phyloP scores from a whole-genome alignment of 2,113 vertebrate species.

The Eidolon helvum region DNA sequence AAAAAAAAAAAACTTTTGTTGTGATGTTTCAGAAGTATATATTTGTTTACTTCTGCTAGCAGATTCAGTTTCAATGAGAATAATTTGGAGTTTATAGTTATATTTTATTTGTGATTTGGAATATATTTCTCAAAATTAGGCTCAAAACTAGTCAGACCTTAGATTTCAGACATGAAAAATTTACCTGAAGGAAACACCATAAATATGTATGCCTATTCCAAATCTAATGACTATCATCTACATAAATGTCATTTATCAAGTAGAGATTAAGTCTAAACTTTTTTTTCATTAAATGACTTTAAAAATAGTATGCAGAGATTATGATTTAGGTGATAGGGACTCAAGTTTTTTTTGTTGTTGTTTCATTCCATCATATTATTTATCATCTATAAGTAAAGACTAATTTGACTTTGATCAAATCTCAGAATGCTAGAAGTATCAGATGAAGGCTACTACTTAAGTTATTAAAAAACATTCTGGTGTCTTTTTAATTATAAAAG shows the following conservation, averaged over 20 bases:
- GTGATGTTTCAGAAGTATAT: not conserved
- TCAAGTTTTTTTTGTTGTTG: not conserved
- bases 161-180: not conserved
- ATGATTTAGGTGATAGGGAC: not conserved
- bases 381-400: not conserved
- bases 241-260: not conserved
- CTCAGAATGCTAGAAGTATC: not conserved
- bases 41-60: not conserved
- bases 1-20: not conserved
- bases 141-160: not conserved
- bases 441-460: not conserved
- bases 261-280: not conserved
- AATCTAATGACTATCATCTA: not conserved
- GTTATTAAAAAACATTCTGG: slow-evolving; percentile 9
- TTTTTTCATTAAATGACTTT: not conserved
- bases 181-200: not conserved
- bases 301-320: not conserved
- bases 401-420: slow-evolving; percentile 39
- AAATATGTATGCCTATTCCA: not conserved
- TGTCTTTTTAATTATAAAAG: slow-evolving; percentile 27
- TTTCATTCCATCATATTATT: not conserved
- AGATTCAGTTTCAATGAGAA: not conserved
- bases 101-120: not conserved
- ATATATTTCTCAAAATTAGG: slow-evolving; percentile 9
- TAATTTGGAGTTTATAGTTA: not conserved